Evolutionary conservation across 2,113 vertebrate genomes (phyloP).

Genomic region (Sebastes schlegelii): DNA sequence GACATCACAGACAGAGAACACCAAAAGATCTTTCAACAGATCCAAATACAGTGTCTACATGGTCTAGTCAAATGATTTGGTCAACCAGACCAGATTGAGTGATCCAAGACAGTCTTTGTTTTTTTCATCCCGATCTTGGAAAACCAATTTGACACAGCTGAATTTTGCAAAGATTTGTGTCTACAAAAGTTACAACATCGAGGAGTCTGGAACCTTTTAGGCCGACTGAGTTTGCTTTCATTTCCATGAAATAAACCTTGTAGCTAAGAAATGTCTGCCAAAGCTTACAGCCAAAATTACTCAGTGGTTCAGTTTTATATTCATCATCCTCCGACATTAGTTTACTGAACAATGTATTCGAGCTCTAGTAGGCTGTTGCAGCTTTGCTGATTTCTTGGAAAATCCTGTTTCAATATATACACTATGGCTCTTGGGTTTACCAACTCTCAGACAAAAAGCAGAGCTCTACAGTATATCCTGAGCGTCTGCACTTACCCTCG

Average conservation of each 20-base stretch:
- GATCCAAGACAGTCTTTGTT: not conserved
- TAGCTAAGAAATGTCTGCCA: constrained; percentile 11
- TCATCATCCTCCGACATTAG: constrained; percentile 21
- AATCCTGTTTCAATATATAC: not conserved
- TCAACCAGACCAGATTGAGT: not conserved
- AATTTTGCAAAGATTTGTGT: constrained; percentile 14
- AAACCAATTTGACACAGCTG: not conserved
- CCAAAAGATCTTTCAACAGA: not conserved
- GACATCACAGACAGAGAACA: not conserved
- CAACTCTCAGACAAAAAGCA: constrained; percentile 15
- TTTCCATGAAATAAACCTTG: constrained; percentile 29
- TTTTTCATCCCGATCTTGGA: not conserved
- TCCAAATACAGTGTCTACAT: not conserved
- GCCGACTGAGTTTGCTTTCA: not conserved
- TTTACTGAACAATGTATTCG: constrained; percentile 22
- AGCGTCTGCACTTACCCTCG: constrained; percentile 85
- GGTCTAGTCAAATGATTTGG: not conserved
- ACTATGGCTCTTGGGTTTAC: not conserved
- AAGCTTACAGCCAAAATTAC: constrained; percentile 24
- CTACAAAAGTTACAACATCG: constrained; percentile 13
- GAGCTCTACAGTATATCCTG: constrained; percentile 10
- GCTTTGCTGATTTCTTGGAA: constrained; percentile 5
- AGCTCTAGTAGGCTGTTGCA: not conserved
- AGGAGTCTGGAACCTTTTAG: constrained; percentile 34
- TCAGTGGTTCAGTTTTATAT: constrained; percentile 26